Evolutionary conservation across 2,888 invertebrate genomes (phyloP), one percentile per base, ranked within the genome.

Genomic region (Drosophila nr. fundita): DNA sequence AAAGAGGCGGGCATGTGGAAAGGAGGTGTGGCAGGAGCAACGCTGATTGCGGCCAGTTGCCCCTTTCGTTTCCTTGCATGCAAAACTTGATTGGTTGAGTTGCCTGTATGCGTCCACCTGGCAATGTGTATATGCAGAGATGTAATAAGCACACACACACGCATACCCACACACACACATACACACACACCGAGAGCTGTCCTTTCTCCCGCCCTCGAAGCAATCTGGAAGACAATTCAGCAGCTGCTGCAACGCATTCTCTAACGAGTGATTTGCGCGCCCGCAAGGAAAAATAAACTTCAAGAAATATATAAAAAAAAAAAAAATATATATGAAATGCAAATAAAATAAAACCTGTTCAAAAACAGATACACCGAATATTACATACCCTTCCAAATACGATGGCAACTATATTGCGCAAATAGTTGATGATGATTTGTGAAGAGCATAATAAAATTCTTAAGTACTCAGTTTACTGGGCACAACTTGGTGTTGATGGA

Each of bases 191-290:
- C 15, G 7, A 24, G 8, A 24, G 8, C 6, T 18, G 30, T 15
- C 4, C 18, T 4, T 21, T 36, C 30, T 7, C 1, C 11, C 38
- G 10, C 36, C 15, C 27, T 18, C 24, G 2, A 18, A 59, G 34
- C 62, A 48, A 65, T 58, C 53, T 53, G 69, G 61, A 64, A 58
- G 60, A 63, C 68, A 65, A 65, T 60, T 61, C 27, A 54, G 11
- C 68, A 69, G 69, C 68, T 66, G 67, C 29, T 57, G 38, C 66
- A 32, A 42, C 36, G 59, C 57, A 77, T 18, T 38, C 55, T 60
- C 85, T 72, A 83, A 85, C 80, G 78, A 87, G 74, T 78, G 83
- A 80, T 80, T 78, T 78, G 84, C 62, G 78, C 15, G 57, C n/a
- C 42, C 30, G 13, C 30, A 54, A 40, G 40, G 40, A 18, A 30